A percentile compares a stretch with the other conserved stretches of the same genome.
These are phyloP conservation scores for Anisognathus igniventris DNA, from an alignment of 2,797 vertebrate species.

Conservation along the genomic window DNA sequence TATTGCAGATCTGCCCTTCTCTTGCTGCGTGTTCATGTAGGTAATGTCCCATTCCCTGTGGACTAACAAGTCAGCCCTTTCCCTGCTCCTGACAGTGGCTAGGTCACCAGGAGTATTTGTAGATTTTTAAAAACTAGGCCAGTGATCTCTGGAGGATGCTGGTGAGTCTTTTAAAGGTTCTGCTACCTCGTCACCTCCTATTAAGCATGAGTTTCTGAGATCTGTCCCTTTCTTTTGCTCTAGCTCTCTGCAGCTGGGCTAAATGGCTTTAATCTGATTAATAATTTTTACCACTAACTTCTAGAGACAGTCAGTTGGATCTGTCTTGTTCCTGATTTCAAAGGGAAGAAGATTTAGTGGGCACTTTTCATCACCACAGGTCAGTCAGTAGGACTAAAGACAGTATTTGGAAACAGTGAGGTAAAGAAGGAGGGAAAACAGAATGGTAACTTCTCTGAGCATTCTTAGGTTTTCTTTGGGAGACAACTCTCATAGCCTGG, in stretches of 20 bases:
- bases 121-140: constrained; percentile 55
- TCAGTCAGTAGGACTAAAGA: neutral
- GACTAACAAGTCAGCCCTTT: constrained; percentile 19
- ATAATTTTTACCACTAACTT: neutral
- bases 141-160: constrained; percentile 40
- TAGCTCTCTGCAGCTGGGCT: neutral
- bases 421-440: neutral
- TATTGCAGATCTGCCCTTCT: neutral
- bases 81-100: constrained; percentile 19
- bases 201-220: constrained; percentile 26
- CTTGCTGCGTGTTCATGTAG: constrained; percentile 2
- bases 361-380: neutral
- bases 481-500: neutral
- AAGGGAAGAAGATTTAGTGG: neutral
- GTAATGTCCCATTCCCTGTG: constrained; percentile 3
- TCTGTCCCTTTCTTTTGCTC: constrained; percentile 22
- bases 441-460: neutral
- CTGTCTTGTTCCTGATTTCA: neutral
- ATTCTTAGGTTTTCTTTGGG: neutral
- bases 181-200: constrained; percentile 55
- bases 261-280: constrained; percentile 5
- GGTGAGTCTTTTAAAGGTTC: constrained; percentile 64
- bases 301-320: neutral
- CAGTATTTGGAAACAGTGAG: neutral
- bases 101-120: constrained; percentile 51